Evolutionary conservation across 2,888 invertebrate genomes (phyloP), one percentile per base, ranked within the genome.

Genomic region (Galerucella nymphaeae): DNA sequence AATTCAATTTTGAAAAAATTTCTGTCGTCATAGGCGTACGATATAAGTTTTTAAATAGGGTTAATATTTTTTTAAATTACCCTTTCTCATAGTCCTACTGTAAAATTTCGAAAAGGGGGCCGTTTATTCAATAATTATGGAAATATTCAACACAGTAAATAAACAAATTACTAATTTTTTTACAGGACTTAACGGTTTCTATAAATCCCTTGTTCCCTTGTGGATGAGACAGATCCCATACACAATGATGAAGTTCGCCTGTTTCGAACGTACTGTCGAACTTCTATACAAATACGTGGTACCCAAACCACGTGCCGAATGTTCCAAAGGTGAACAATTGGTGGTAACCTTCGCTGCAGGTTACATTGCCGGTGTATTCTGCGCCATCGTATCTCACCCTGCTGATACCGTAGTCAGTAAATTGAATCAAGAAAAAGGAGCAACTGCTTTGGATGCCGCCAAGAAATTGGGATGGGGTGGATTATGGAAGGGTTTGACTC

Each of bases 191-290:
- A 89, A 90, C 66, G 96, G 97, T 70, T 97, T 98, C 89, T 98
- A 98, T 91, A 98, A 98, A 79, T 82, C 82, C 69, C 89, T 99
- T 76, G 96, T 96, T 63, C 99, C 99, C 55, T 90, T 99, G 76
- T 99, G 99, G 99, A 93, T 96, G 88, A 89, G 99, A 82, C 99
- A 99, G 90, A 99, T 99, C 85, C 99, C 99, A 0, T 99, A 99
- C 91, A 99, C 99, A 79, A 99, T 99, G 99, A 99, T 99, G 98
- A 99, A 99, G 90, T 99, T 99, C 87, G 97, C 98, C 80, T 99
- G 98, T 89, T 99, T 99, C 88, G 99, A 99, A 88, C 92, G 95
- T 85, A 99, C 99, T 14, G 91, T 99, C 50, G 99, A 99, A 86
- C 88, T 96, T 72, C 87, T 99, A 61, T 99, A 99, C 89, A 82